These are phyloP conservation scores for Cephus pulcher DNA, from an alignment of 2,888 invertebrate species.

Conservation along the genomic window DNA sequence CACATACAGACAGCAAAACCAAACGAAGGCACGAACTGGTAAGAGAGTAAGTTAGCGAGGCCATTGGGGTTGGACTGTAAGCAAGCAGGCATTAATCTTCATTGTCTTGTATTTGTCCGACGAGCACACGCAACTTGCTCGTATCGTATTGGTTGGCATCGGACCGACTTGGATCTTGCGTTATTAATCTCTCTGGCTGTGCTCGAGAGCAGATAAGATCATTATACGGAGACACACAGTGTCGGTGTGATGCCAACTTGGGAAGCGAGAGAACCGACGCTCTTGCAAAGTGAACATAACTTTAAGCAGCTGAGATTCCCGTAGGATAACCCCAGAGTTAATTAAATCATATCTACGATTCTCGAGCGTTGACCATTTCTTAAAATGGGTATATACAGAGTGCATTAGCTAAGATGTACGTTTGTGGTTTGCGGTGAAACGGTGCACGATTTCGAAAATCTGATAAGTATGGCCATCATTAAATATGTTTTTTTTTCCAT, in stretches of 20 bases:
- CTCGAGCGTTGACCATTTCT: background rate
- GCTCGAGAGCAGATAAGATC: conserved; percentile 38
- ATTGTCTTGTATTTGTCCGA: conserved; percentile 58
- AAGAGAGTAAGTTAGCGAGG: conserved; percentile 2
- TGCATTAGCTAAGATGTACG: too few relatives aligned
- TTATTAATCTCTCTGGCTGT: conserved; percentile 37
- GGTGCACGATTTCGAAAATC: too few relatives aligned
- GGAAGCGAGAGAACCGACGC: background rate
- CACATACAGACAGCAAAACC: background rate
- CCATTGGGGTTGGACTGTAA: background rate
- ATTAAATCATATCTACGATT: background rate
- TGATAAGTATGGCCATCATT: too few relatives aligned
- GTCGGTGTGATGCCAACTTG: background rate
- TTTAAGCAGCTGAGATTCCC: background rate
- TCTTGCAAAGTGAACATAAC: background rate
- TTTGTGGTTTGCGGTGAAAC: too few relatives aligned
- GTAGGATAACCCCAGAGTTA: background rate
- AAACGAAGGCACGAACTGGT: background rate
- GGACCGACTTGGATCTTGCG: conserved; percentile 26
- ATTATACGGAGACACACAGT: conserved; percentile 17
- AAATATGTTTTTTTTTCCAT: too few relatives aligned
- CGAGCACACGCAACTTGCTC: conserved; percentile 30
- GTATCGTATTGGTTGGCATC: background rate
- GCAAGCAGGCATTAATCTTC: conserved; percentile 52
- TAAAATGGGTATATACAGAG: background rate